A percentile compares a stretch with the other conserved stretches of the same genome.
phyloP scores from a whole-genome alignment of 2,113 vertebrate genomes.

The Anguilla rostrata region DNA sequence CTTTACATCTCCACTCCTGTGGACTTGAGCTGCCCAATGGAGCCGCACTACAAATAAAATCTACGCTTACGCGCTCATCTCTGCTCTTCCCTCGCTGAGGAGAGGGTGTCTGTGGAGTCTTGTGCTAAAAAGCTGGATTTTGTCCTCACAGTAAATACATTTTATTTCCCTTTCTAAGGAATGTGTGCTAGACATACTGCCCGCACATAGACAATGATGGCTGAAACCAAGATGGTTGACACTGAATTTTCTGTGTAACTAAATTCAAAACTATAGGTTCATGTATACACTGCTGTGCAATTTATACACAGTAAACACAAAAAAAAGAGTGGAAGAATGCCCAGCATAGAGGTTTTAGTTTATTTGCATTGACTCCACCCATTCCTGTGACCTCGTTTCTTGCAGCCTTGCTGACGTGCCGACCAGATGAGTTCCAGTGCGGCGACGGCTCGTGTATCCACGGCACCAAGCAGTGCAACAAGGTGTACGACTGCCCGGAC shows the following conservation, averaged over 20 bases:
- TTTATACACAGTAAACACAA: no score
- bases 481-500: slow-evolving; percentile 83
- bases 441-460: slow-evolving; percentile 88
- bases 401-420: slow-evolving; percentile 83
- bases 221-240: not conserved
- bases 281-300: no score
- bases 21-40: not conserved
- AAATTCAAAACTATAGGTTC: no score
- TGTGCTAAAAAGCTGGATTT: not conserved
- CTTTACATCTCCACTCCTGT: not conserved
- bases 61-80: not conserved
- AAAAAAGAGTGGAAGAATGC: no score
- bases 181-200: no score
- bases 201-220: not conserved
- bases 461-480: slow-evolving; percentile 88
- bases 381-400: not conserved
- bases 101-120: not conserved
- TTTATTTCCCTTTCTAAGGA: no score
- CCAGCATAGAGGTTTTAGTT: no score
- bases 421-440: slow-evolving; percentile 89
- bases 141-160: not conserved
- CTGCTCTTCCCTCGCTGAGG: not conserved
- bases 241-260: not conserved
- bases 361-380: not conserved
- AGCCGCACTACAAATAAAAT: not conserved